Conservation (phyloP, 2,113 vertebrate genomes). For the Poeciliopsis retropinna region DNA sequence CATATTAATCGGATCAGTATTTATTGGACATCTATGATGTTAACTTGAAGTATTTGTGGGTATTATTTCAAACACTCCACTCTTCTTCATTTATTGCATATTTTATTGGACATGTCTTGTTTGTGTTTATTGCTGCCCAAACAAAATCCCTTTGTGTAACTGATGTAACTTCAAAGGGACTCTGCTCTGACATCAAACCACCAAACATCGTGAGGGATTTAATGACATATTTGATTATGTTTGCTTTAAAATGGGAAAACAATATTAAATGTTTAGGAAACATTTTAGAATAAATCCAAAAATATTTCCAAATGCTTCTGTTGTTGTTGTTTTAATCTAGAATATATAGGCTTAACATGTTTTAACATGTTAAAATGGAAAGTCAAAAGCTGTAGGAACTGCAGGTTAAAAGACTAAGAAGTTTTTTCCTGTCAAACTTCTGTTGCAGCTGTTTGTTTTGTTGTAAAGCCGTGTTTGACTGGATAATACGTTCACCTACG, state of each 20-base stretch:
- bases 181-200: constrained; percentile 4
- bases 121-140: constrained; percentile 8
- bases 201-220: neutral
- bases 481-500: neutral
- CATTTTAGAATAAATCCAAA: constrained; percentile 17
- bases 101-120: neutral
- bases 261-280: constrained; percentile 23
- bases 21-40: constrained; percentile 22
- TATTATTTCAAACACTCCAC: constrained; percentile 8
- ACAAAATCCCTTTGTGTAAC: neutral
- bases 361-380: neutral
- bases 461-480: neutral
- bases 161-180: constrained; percentile 14
- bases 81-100: neutral
- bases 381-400: neutral
- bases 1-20: constrained; percentile 44
- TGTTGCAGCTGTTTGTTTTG: neutral
- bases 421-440: no score
- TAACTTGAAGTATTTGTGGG: neutral
- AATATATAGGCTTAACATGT: neutral
- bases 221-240: constrained; percentile 1
- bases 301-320: neutral
- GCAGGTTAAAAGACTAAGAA: neutral
- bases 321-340: neutral
- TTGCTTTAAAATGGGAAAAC: constrained; percentile 13